Conservation (phyloP, 2,113 vertebrate species). For the Aspidoscelis tigris region DNA sequence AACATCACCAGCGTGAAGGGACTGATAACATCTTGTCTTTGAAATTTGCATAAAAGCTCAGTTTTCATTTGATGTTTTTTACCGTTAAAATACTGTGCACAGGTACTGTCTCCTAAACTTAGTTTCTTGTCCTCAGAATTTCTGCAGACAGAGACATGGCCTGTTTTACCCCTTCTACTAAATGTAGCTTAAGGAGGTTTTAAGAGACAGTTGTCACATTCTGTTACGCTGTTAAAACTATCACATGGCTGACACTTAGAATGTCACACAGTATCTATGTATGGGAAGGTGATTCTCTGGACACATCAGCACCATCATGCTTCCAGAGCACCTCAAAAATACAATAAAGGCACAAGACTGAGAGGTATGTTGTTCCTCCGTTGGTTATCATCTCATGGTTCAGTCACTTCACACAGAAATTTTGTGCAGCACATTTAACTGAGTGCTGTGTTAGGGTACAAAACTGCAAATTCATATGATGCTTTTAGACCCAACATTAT, state of each 20-base stretch:
- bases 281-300: not conserved
- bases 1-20: constrained; percentile 73
- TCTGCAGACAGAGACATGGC: not conserved
- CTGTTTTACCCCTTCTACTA: constrained; percentile 1
- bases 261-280: not conserved
- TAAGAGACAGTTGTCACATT: not conserved
- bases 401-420: not conserved
- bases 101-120: constrained; percentile 1
- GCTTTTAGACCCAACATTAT: not conserved
- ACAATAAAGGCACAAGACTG: not conserved
- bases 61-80: constrained; percentile 61
- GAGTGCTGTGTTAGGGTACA: not conserved
- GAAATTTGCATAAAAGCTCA: constrained; percentile 72
- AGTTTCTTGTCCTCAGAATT: not conserved
- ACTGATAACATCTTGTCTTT: constrained; percentile 65
- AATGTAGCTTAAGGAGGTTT: constrained; percentile 37
- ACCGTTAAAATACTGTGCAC: constrained; percentile 45
- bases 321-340: not conserved
- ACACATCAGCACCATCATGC: not conserved
- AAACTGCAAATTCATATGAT: not conserved
- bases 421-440: not conserved
- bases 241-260: not conserved
- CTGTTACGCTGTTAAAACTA: not conserved
- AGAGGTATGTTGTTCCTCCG: no score
- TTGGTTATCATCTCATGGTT: not conserved